Conservation (phyloP, 2,113 vertebrate species). For the Nestor notabilis region DNA sequence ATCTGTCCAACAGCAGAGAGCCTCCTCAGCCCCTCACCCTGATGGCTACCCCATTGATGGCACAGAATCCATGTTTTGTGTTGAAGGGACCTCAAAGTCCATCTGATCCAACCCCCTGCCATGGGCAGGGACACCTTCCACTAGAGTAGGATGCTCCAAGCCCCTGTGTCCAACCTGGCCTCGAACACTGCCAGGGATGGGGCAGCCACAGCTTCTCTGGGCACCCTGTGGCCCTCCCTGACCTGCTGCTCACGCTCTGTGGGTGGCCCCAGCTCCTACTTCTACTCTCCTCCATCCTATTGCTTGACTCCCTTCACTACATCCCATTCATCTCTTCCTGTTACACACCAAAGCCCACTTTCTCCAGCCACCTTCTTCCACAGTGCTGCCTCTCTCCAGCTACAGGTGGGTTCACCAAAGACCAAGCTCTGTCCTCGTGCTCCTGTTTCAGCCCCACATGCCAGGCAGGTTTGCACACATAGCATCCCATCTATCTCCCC, state of each 20-base stretch:
- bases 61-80: too few species aligned
- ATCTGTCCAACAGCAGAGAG: not conserved
- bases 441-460: not conserved
- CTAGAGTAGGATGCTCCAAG: too few species aligned
- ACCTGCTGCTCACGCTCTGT: not conserved
- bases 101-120: too few species aligned
- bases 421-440: accelerated
- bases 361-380: not conserved
- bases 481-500: not conserved
- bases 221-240: too few species aligned
- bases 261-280: not conserved
- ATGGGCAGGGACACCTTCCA: too few species aligned
- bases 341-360: not conserved
- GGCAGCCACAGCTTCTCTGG: too few species aligned
- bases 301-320: not conserved
- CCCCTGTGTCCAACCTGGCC: too few species aligned
- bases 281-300: not conserved
- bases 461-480: not conserved
- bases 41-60: not conserved
- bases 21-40: not conserved
- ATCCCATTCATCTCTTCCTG: not conserved
- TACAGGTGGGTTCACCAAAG: not conserved
- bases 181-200: too few species aligned
- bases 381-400: not conserved
- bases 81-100: too few species aligned